A percentile compares a stretch with the other conserved stretches of the same genome.
These are phyloP conservation scores for Gavia stellata DNA, from an alignment of 2,113 vertebrate species.

Conservation along the genomic window DNA sequence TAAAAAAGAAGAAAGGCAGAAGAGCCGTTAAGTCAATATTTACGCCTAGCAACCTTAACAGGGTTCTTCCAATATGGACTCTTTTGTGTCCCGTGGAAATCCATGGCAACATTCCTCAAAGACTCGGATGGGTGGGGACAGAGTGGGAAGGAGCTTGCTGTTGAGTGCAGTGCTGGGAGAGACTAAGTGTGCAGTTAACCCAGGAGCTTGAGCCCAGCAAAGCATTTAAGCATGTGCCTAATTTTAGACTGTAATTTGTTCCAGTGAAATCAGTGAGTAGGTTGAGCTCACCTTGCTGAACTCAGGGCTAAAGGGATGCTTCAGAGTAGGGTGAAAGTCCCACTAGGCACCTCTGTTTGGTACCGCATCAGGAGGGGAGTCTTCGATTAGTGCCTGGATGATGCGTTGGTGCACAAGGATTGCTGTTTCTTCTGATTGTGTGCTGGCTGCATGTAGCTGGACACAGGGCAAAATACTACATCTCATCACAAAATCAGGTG, in stretches of 20 bases:
- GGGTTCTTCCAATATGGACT: constrained; percentile 58
- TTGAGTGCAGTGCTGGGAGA: background rate
- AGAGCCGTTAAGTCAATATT: constrained; percentile 64
- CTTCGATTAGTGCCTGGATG: background rate
- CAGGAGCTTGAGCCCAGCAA: background rate
- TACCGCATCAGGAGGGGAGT: background rate
- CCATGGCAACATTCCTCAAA: constrained; percentile 38
- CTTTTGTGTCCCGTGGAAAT: constrained; percentile 44
- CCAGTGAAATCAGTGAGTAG: background rate
- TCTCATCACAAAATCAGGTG: background rate
- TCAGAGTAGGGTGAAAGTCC: background rate
- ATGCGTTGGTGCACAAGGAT: background rate
- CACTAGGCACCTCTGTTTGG: background rate
- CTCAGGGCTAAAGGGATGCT: background rate
- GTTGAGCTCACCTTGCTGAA: background rate
- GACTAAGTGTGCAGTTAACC: background rate
- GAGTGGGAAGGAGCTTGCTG: constrained; percentile 4
- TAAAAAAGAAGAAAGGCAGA: constrained; percentile 64
- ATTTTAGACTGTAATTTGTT: background rate
- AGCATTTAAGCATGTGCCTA: background rate
- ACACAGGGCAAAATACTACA: background rate
- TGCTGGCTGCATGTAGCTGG: background rate
- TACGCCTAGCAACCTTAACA: constrained; percentile 59
- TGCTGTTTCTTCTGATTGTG: background rate
- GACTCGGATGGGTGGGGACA: background rate